A percentile compares a stretch with the other conserved stretches of the same genome.
Evolutionary conservation across 1,140 invertebrate species (phyloP).

Genomic region (Zaprionus inermis): DNA sequence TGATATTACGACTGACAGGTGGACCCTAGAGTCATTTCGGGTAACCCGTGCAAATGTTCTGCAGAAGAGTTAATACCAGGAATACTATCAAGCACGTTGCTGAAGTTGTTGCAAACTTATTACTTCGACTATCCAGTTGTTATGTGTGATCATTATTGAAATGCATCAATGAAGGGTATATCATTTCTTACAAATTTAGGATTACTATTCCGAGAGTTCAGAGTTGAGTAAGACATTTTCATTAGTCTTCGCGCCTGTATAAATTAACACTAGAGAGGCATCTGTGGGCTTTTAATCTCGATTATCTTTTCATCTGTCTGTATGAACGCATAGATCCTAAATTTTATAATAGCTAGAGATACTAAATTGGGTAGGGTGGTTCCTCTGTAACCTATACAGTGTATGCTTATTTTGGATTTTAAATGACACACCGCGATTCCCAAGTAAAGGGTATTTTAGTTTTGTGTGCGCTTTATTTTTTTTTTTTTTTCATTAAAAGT

Average conservation of each 20-base stretch:
- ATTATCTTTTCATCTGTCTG: not conserved
- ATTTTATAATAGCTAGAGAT: not conserved
- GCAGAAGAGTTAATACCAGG: not conserved
- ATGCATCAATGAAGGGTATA: too few species aligned
- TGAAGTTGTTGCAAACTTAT: not conserved
- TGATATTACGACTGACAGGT: constrained; percentile 16
- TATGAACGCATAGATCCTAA: not conserved
- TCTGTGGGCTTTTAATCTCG: too few species aligned
- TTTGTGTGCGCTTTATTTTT: not conserved
- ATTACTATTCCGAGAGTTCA: too few species aligned
- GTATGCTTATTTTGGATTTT: not conserved
- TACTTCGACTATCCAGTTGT: too few species aligned
- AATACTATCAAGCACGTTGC: not conserved
- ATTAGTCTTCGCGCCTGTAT: too few species aligned
- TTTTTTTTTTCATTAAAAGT: not conserved
- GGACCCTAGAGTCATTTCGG: constrained; percentile 17
- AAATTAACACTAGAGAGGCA: too few species aligned
- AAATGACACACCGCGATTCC: not conserved
- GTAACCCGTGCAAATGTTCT: not conserved
- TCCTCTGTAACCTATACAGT: not conserved
- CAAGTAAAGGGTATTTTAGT: not conserved
- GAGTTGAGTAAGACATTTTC: too few species aligned
- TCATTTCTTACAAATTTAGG: too few species aligned
- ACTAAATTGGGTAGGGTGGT: not conserved
- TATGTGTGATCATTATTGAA: too few species aligned